A percentile compares a stretch with the other conserved stretches of the same genome.
Conservation (phyloP, 2,888 invertebrate species). For the Disparrhopalites patrizii region DNA sequence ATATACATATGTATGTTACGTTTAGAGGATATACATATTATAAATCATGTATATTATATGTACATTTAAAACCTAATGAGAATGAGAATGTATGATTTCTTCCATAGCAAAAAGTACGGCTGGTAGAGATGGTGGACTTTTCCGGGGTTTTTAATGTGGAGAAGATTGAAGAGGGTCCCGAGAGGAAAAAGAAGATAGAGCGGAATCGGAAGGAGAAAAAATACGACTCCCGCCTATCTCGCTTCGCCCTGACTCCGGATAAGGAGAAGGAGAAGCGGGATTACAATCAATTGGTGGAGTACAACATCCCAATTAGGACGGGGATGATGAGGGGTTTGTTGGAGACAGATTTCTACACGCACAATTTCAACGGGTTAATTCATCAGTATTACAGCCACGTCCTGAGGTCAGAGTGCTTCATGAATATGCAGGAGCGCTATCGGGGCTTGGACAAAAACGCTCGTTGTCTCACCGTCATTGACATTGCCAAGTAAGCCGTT, state of each 20-base stretch:
- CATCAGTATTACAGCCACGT: constrained; percentile 39
- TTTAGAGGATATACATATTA: background rate
- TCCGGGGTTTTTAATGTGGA: background rate
- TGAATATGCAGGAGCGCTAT: constrained; percentile 42
- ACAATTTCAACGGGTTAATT: constrained; percentile 40
- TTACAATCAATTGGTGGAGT: constrained; percentile 27
- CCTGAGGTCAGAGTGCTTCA: constrained; percentile 29
- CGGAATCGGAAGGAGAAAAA: constrained; percentile 1
- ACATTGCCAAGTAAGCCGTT: constrained; percentile 30
- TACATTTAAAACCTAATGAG: background rate
- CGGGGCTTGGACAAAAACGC: constrained; percentile 23
- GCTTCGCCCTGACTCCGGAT: background rate
- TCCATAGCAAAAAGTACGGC: background rate
- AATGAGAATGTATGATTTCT: too few species aligned
- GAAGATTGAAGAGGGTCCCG: background rate
- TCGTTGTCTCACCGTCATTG: constrained; percentile 33
- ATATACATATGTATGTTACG: too few species aligned
- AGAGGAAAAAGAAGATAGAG: background rate
- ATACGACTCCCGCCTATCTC: too few species aligned
- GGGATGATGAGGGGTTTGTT: constrained; percentile 18
- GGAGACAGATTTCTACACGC: constrained; percentile 30
- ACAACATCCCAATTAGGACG: constrained; percentile 33
- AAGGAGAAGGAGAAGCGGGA: constrained; percentile 10
- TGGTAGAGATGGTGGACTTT: background rate
- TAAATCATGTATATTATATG: background rate